Evolutionary conservation across 2,888 invertebrate genomes (phyloP), one percentile per base, ranked within the genome.

Genomic region (Schizaphis graminum): DNA sequence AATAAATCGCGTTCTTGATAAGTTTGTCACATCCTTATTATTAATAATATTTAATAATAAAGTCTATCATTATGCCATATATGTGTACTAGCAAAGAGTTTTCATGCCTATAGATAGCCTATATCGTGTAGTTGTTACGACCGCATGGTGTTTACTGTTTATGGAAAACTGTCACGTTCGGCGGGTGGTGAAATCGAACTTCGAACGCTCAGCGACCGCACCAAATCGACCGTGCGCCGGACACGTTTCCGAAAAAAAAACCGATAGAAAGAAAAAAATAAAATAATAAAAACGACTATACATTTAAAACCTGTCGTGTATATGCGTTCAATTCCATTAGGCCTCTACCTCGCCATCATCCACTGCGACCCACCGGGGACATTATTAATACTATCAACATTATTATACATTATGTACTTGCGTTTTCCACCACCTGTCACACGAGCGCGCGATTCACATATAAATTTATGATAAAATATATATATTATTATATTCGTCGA

Each of bases 151-250:
- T 53, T 53, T 5, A 49, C 53, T 11, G 88, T 84, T 93, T 89
- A 84, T 28, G 56, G 67, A 93, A 93, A 93, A 93, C 84, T 85
- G 47, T 89, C 93, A 85, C 84, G 93, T 93, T 86, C n/a, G 85
- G 57, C 24, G 41, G 87, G 67, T 28, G 61, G 53, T 41, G 35
- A 88, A 92, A 88, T 88, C 89, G 56, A 93, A 93, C 47, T 11
- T 84, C 77, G n/a, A n/a, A 67, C 67, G 67, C 44, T 47, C 90
- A n/a, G 85, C 87, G 57, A 89, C 89, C 84, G 89, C 89, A 26
- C 85, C 61, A 93, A 93, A 93, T 90, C 56, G 93, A 90, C 93
- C 89, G 85, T 90, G 57, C 56, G 28, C 41, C 47, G 90, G 56
- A 89, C 89, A 90, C 93, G 77, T 56, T 84, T 86, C 85, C 47